These are phyloP conservation scores for Mythimna lalbum DNA, from an alignment of 2,888 invertebrate species.

Conservation along the genomic window DNA sequence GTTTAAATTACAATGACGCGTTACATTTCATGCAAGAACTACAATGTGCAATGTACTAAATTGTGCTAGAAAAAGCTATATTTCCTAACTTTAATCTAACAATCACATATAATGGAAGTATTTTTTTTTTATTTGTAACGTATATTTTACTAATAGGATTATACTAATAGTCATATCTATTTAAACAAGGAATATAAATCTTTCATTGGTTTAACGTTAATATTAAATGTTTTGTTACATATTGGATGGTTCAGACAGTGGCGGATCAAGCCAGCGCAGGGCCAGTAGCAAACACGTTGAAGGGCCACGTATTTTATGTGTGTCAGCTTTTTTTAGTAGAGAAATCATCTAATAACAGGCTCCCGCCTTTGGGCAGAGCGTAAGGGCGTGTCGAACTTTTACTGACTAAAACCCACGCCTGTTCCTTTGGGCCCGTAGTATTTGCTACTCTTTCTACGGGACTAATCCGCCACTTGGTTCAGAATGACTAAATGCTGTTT, in stretches of 20 bases:
- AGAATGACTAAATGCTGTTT: not conserved
- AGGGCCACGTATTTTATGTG: no score
- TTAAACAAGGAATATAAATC: constrained; percentile 17
- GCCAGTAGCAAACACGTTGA: no score
- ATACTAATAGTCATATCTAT: not conserved
- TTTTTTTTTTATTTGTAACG: constrained; percentile 5
- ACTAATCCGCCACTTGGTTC: no score
- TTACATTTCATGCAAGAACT: not conserved
- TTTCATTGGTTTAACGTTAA: constrained; percentile 2
- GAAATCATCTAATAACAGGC: no score
- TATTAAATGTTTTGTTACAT: not conserved
- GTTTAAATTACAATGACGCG: constrained; percentile 16
- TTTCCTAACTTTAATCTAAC: constrained; percentile 21
- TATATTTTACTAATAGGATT: constrained; percentile 28
- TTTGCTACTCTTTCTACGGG: no score
- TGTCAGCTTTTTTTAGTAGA: no score
- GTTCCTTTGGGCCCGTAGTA: no score
- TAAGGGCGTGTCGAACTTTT: no score
- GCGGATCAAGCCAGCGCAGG: no score
- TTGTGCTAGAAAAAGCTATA: constrained; percentile 31
- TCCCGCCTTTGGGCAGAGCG: no score
- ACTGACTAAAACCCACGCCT: no score
- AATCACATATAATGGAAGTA: constrained; percentile 53
- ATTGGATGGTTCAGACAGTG: constrained; percentile 1
- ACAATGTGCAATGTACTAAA: constrained; percentile 38